Base-by-base conservation (phyloP, 1,140 invertebrate genomes). In the Cecropterus lyciades region DNA sequence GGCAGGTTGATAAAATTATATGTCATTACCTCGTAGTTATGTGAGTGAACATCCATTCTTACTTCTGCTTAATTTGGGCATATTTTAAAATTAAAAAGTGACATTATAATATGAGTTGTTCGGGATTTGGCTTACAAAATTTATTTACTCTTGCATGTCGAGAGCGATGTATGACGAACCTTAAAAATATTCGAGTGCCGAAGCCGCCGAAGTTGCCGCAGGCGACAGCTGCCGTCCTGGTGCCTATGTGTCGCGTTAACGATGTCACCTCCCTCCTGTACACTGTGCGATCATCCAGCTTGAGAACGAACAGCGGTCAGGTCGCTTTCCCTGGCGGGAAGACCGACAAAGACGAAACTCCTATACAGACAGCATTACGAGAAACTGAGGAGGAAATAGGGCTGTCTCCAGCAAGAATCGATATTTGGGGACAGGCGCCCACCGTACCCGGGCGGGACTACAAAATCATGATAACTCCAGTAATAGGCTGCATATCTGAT, bases 301-400 rank as follows among this genome's bases (percentile, higher is more conserved):
- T 98, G 17, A 94, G 93, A 63, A 93, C 93, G 0, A 96, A 98
- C 79, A 93, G 95, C 67, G 95, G 97, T 1, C 96, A 98, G 90
- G 95, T 98, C 10, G 96, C 96, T 37, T 99, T 98, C 92, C 98
- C 98, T 0, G 98, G 98, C 45, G 97, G 97, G 1, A 96, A 96
- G 89, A 91, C 93, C 45, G 97, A 98, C 75, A 79, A 93, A 0
- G 82, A 79, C 0, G 97, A 98, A 77, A 80, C 85, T 16, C 84
- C 95, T 3, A 88, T 95, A 42, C 92, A 95, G 59, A 97, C 97
- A 11, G 98, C 98, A 0, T 67, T 98, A 0, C 91, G 98, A 51
- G 98, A 98, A 93, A 96, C 97, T 0, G 93, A 96, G 82, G 97
- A 99, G 88, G 98, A 99, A 90, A 92, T 98, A 27, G 96, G 96